A percentile compares a stretch with the other conserved stretches of the same genome.
Conservation (phyloP, 2,797 vertebrate species). For the Sphaeramia orbicularis region DNA sequence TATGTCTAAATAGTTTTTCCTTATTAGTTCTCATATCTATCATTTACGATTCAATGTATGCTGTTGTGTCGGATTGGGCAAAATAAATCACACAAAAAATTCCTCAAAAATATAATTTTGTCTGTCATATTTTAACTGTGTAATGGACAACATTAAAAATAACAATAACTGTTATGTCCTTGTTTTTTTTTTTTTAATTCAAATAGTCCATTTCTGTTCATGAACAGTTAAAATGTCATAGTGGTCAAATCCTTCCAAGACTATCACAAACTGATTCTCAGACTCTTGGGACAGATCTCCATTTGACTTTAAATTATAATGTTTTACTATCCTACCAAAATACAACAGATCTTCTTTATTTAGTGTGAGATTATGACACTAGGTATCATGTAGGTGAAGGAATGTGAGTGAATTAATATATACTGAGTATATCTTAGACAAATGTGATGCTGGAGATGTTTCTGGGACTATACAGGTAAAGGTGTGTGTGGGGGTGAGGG, state of each 20-base stretch:
- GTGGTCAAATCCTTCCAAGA: background rate
- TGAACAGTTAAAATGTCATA: constrained; percentile 2
- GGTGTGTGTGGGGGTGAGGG: background rate
- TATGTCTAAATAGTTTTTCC: background rate
- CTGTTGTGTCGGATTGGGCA: constrained; percentile 1
- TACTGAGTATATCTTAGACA: constrained; percentile 50
- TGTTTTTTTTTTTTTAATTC: background rate
- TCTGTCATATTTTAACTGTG: background rate
- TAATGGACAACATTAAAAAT: background rate
- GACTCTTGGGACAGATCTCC: background rate
- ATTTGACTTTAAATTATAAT: background rate
- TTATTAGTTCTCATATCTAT: constrained; percentile 13
- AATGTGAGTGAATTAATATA: constrained; percentile 37
- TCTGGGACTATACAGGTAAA: constrained; percentile 8
- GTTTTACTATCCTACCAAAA: constrained; percentile 19
- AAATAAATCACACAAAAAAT: background rate
- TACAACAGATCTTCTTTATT: constrained; percentile 40
- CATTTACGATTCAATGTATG: constrained; percentile 1
- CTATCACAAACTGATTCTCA: background rate
- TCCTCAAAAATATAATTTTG: background rate
- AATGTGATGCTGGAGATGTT: constrained; percentile 28
- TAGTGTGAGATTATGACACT: constrained; percentile 20
- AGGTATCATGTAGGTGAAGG: constrained; percentile 17
- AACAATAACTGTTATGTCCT: background rate
- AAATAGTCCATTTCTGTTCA: background rate